Base-by-base conservation (phyloP, 2,888 invertebrate species). In the Euzophera pinguis region DNA sequence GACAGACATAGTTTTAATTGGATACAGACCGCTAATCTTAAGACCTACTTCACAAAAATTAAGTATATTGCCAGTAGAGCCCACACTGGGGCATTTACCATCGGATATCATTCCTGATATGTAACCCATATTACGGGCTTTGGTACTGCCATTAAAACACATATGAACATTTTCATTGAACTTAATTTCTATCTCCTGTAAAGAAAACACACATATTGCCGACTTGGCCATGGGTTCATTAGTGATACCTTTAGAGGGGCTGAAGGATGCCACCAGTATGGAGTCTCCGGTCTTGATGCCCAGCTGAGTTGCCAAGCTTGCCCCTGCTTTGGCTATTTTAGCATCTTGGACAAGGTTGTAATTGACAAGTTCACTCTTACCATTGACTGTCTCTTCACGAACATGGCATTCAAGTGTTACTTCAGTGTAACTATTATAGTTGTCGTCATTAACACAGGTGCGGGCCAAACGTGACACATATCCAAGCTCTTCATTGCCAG, bases 141-240 rank as follows among this genome's bases (percentile, higher is more conserved):
- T 97, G 63, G 96, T 96, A 66, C 96, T 96, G 32, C 98, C 98
- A 83, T 98, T 97, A 79, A 98, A 98, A 86, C 99, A 99, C 94
- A 97, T 96, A 79, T 98, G 98, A 67, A 99, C 98, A 88, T 99
- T 99, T 82, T 98, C 96, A 75, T 96, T 97, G 83, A 99, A 99
- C 80, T 96, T 96, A 63, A 94, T 94, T 78, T 98, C 97, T 67
- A 99, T 96, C 62, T 97, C 95, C 69, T 95, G 93, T 60, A 99
- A 90, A 55, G 98, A 96, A 85, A 96, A 99, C 45, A 98, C 93
- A 88, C 99, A 99, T 67, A 99, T 91, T 0, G 98, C 99, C 1
- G 99, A 98, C 62, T 95, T 94, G 27, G 93, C 79, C 71, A 94
- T 92, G 1, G 97, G 95, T 67, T 96, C 95, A 86, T 96, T 95